Base-by-base conservation (phyloP, 2,888 invertebrate species). In the Eupsilia transversa region DNA sequence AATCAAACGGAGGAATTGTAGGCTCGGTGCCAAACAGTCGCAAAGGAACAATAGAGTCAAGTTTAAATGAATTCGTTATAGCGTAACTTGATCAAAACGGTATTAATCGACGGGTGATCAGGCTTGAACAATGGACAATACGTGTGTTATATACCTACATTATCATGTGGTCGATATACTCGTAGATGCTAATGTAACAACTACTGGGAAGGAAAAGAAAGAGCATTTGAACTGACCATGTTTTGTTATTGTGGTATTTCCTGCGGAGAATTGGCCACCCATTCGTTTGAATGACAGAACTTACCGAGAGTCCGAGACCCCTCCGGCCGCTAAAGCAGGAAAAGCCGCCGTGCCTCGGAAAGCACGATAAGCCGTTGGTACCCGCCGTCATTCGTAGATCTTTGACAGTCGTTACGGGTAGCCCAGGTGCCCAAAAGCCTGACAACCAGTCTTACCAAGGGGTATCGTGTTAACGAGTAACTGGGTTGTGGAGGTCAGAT, bases 31-130 rank as follows among this genome's bases (percentile, higher is more conserved):
- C 80, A 84, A 84, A 60, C 27, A 49, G 12, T 49, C 30, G 49
- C 17, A 27, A 54, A 33, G 30, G 65, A 71, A 74, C 83, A 79
- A 81, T 74, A 72, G 70, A 33, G 27, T 54, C 35, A 73, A 79
- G 63, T 74, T 64, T 64, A 20, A 80, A 74, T 82, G 60, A 17
- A 83, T 84, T 30, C 66, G 43, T 71, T 43, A 57, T 76, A 84
- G 80, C 72, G 82, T 57, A 73, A 76, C 35, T 70, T 67, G 75
- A 82, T 79, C 86, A 75, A 43, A 75, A 73, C 79, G 65, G 63
- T 79, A 85, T 75, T 79, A 79, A 85, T 83, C 64, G 83, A 23
- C 46, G 70, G 68, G 67, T 79, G 83, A 83, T 85, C 83, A 82
- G 20, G 59, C 23, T 27, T 1, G 64, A 74, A 83, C 83, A 83